Evolutionary conservation across 1,140 invertebrate species (phyloP).

Genomic region (Dendroctonus ponderosae): DNA sequence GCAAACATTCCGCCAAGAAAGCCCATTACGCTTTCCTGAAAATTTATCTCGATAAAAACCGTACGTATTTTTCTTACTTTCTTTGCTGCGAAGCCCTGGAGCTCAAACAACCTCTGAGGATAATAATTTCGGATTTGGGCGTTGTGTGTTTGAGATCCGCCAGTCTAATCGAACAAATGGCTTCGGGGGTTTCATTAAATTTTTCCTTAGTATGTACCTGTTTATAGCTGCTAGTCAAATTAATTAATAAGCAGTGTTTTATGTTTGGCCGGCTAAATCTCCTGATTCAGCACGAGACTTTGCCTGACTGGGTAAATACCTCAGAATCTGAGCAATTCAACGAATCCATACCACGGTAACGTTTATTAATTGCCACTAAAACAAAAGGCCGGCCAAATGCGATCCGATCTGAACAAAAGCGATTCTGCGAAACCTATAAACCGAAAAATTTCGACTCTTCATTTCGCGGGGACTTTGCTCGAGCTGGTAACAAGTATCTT

Average conservation of each 20-base stretch:
- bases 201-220: background rate
- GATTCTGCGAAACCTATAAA: constrained; percentile 27
- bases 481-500: constrained; percentile 27
- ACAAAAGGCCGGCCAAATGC: background rate
- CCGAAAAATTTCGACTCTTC: constrained; percentile 28
- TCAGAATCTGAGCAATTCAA: no score
- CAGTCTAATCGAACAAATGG: constrained; percentile 24
- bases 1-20: constrained; percentile 23
- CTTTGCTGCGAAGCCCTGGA: constrained; percentile 15
- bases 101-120: constrained; percentile 18
- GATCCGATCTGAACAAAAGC: constrained; percentile 2
- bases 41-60: constrained; percentile 33
- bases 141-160: constrained; percentile 17
- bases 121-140: constrained; percentile 26
- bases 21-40: constrained; percentile 30
- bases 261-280: no score
- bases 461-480: constrained; percentile 29
- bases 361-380: background rate
- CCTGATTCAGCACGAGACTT: no score
- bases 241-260: no score
- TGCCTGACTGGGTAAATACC: no score
- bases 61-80: constrained; percentile 28
- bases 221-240: no score
- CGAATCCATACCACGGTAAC: no score
- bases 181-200: constrained; percentile 28